Evolutionary conservation across 2,797 vertebrate genomes (phyloP).

Genomic region (Potorous gilbertii): DNA sequence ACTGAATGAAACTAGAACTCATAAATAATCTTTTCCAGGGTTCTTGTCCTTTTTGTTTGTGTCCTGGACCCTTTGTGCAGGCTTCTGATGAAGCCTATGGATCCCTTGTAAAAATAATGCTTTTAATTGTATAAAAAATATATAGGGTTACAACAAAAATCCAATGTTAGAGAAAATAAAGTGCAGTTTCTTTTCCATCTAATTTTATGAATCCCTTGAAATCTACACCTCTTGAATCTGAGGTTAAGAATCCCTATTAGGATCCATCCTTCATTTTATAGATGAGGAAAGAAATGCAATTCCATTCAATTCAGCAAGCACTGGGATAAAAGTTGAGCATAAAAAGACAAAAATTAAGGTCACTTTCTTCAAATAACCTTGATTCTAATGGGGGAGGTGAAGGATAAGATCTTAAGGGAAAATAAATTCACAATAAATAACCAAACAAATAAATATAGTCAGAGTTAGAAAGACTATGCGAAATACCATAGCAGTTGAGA

Average conservation of each 20-base stretch:
- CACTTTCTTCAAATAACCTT: background rate
- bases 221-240: background rate
- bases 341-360: background rate
- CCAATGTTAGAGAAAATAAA: background rate
- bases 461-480: no score
- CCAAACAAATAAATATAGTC: background rate
- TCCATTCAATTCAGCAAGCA: background rate
- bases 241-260: background rate
- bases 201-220: background rate
- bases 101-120: background rate
- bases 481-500: background rate
- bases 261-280: background rate
- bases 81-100: background rate
- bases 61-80: background rate
- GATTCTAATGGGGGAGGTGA: background rate
- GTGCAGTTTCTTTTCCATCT: background rate
- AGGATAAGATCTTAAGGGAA: background rate
- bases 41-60: background rate
- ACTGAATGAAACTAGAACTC: background rate
- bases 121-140: background rate
- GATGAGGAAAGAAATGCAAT: background rate
- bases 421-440: background rate
- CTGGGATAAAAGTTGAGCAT: background rate
- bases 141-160: background rate
- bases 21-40: background rate